These are phyloP conservation scores for Heliconius nattereri DNA, from an alignment of 1,140 invertebrate genomes.

Conservation along the genomic window DNA sequence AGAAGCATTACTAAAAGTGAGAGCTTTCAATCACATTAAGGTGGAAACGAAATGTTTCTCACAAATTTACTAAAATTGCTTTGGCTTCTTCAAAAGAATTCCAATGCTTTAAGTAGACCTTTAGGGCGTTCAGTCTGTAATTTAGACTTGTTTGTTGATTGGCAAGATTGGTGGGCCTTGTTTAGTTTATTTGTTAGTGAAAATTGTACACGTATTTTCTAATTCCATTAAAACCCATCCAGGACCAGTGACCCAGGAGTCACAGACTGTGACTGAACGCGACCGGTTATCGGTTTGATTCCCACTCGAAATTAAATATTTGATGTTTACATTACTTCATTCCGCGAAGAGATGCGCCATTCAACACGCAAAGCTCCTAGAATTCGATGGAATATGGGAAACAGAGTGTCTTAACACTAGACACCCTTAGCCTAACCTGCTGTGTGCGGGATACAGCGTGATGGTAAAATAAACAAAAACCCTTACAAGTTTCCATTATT, in stretches of 20 bases:
- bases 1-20: slow-evolving; percentile 53
- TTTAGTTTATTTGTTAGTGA: background rate
- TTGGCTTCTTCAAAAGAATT: slow-evolving; percentile 35
- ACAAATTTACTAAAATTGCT: slow-evolving; percentile 49
- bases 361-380: too few species aligned
- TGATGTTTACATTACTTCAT: too few species aligned
- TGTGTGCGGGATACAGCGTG: too few species aligned
- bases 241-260: too few species aligned
- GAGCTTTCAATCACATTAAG: slow-evolving; percentile 55
- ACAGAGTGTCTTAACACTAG: too few species aligned
- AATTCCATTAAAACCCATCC: background rate
- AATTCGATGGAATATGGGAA: too few species aligned
- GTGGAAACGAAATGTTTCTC: slow-evolving; percentile 44
- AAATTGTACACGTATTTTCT: background rate
- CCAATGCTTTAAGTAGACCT: slow-evolving; percentile 16
- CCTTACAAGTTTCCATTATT: slow-evolving; percentile 33
- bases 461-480: background rate
- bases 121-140: slow-evolving; percentile 14
- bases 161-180: slow-evolving; percentile 8
- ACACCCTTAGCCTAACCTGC: too few species aligned
- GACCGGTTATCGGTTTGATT: too few species aligned
- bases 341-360: too few species aligned
- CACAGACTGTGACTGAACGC: too few species aligned
- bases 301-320: too few species aligned
- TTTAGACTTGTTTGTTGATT: slow-evolving; percentile 30